These are phyloP conservation scores for Stegana nigrithorax DNA, from an alignment of 2,888 invertebrate species.

Conservation along the genomic window DNA sequence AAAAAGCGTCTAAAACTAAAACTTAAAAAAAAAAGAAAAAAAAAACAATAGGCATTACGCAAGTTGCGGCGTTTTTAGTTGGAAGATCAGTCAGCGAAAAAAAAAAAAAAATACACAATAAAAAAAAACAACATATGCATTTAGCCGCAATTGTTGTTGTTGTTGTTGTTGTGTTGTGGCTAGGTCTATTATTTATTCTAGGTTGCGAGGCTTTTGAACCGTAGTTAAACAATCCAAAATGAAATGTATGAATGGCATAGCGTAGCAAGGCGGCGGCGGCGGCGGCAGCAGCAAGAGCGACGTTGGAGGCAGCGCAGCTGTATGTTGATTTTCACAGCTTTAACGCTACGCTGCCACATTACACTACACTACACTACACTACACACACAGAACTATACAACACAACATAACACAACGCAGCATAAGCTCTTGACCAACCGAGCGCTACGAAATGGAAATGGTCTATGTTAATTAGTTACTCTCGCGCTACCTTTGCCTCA, in stretches of 20 bases:
- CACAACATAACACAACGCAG: neutral
- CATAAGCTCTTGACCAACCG: constrained; percentile 20
- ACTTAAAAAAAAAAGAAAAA: constrained; percentile 10
- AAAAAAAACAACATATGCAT: constrained; percentile 7
- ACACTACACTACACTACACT: too few relatives aligned
- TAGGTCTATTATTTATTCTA: constrained; percentile 31
- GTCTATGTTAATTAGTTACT: constrained; percentile 52
- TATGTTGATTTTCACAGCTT: constrained; percentile 5
- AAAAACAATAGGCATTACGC: constrained; percentile 23
- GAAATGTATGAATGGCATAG: too few relatives aligned
- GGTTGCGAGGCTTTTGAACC: constrained; percentile 47
- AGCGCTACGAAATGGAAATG: constrained; percentile 20
- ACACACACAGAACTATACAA: too few relatives aligned
- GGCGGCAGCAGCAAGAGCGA: too few relatives aligned
- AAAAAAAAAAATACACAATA: neutral
- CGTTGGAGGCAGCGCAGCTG: too few relatives aligned
- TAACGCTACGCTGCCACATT: too few relatives aligned
- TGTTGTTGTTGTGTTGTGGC: neutral
- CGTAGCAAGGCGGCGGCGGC: too few relatives aligned
- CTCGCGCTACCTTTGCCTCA: constrained; percentile 21
- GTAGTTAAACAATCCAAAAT: too few relatives aligned
- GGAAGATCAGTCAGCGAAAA: neutral
- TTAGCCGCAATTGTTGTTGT: constrained; percentile 5
- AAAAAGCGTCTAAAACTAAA: constrained; percentile 9
- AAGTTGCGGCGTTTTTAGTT: constrained; percentile 10